Evolutionary conservation across 2,797 vertebrate genomes (phyloP).

Genomic region (Crenuchus spilurus): DNA sequence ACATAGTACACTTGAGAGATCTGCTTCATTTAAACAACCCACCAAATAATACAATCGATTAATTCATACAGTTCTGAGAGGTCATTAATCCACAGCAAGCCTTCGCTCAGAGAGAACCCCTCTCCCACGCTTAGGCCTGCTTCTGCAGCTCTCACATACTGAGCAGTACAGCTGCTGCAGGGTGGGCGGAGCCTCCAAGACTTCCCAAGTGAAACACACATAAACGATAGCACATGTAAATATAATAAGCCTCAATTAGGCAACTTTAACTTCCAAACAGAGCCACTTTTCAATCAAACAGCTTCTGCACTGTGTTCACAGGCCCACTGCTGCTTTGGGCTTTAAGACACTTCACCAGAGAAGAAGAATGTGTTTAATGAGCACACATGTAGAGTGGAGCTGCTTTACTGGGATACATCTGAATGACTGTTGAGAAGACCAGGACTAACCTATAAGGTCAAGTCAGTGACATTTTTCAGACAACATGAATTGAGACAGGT

Average conservation of each 20-base stretch:
- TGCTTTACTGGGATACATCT: constrained; percentile 33
- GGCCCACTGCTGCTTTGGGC: not conserved
- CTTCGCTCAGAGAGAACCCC: not conserved
- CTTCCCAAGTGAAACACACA: constrained; percentile 11
- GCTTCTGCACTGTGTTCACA: constrained; percentile 18
- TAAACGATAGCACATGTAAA: constrained; percentile 44
- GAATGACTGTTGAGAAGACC: too few relatives aligned
- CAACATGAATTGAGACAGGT: too few relatives aligned
- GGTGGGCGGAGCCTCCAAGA: constrained; percentile 2
- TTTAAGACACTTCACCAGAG: not conserved
- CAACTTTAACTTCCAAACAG: not conserved
- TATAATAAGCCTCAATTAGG: constrained; percentile 33
- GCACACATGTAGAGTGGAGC: constrained; percentile 3
- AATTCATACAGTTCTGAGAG: constrained; percentile 10
- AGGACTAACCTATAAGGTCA: too few relatives aligned
- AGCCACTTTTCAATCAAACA: constrained; percentile 15
- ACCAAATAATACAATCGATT: not conserved
- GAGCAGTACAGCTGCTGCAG: not conserved
- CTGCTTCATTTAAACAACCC: not conserved
- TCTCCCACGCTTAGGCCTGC: constrained; percentile 2
- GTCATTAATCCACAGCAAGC: too few relatives aligned
- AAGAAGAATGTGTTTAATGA: constrained; percentile 26
- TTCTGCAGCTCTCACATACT: not conserved
- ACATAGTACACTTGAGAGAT: constrained; percentile 12
- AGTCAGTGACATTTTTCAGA: too few relatives aligned